These are phyloP conservation scores for Philaethria dido DNA, from an alignment of 2,888 invertebrate species.

Conservation along the genomic window DNA sequence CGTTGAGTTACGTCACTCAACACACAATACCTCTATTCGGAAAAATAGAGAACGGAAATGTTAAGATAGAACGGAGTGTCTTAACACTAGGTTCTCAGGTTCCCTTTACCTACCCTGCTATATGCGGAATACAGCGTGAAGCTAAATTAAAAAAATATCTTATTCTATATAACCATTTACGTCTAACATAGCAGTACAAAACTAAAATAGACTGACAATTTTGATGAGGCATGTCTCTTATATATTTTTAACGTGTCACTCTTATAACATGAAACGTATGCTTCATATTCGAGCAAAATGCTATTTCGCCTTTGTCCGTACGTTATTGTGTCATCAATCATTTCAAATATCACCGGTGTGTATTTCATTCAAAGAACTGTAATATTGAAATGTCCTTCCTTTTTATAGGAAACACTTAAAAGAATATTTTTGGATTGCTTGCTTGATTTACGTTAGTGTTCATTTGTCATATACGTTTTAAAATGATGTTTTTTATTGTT, in stretches of 20 bases:
- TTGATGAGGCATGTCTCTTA: neutral
- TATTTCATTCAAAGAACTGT: constrained; percentile 22
- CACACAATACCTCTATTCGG: no score
- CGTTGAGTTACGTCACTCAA: no score
- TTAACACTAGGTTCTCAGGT: no score
- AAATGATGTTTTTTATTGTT: no score
- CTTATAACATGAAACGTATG: neutral
- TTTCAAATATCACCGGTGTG: constrained; percentile 2
- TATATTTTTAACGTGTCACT: neutral
- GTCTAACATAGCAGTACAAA: neutral
- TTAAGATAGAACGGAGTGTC: no score
- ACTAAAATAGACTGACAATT: neutral
- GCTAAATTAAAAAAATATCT: no score
- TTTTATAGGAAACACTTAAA: constrained; percentile 7
- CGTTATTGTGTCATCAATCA: constrained; percentile 25
- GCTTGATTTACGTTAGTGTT: neutral
- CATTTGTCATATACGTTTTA: neutral
- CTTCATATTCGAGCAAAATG: constrained; percentile 4
- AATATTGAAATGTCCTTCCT: constrained; percentile 22
- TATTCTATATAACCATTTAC: neutral
- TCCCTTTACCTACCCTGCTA: no score
- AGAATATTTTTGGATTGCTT: neutral
- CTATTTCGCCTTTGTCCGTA: constrained; percentile 7
- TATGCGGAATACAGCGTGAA: no score
- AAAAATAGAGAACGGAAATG: no score